A percentile compares a stretch with the other conserved stretches of the same genome.
These are phyloP conservation scores for Entomyzon cyanotis DNA, from an alignment of 2,113 vertebrate species.

Conservation along the genomic window DNA sequence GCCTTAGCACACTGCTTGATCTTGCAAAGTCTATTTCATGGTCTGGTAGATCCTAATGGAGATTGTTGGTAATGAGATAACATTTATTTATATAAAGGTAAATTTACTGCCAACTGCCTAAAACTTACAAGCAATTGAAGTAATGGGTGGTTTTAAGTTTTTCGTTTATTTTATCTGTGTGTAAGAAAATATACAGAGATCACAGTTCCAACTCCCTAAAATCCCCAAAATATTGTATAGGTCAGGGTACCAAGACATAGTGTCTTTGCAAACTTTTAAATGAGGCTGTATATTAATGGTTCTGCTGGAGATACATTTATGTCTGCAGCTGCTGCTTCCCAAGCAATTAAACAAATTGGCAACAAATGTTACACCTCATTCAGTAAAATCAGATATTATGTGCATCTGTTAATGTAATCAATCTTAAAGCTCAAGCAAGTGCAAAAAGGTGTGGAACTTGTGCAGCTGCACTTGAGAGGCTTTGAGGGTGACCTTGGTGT, in stretches of 20 bases:
- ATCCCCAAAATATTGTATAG: background rate
- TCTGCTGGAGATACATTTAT: background rate
- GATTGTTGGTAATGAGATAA: slow-evolving; percentile 77
- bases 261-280: background rate
- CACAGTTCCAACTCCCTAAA: background rate
- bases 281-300: background rate
- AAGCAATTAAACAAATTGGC: slow-evolving; percentile 10
- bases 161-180: background rate
- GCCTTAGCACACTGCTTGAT: slow-evolving; percentile 73
- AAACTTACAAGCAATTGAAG: slow-evolving; percentile 59
- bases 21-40: slow-evolving; percentile 82
- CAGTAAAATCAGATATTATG: slow-evolving; percentile 19
- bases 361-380: slow-evolving; percentile 38
- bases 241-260: background rate
- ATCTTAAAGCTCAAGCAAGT: background rate
- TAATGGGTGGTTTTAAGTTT: slow-evolving; percentile 34
- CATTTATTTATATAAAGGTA: slow-evolving; percentile 80
- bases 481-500: slow-evolving; percentile 61
- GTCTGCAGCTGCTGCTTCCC: slow-evolving; percentile 13
- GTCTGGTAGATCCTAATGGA: slow-evolving; percentile 78
- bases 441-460: background rate
- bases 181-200: slow-evolving; percentile 5
- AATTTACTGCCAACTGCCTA: slow-evolving; percentile 68
- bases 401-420: slow-evolving; percentile 6
- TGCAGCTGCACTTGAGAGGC: background rate